Conservation (phyloP, 64 coral and sea anemone species). For the Montipora sp. region DNA sequence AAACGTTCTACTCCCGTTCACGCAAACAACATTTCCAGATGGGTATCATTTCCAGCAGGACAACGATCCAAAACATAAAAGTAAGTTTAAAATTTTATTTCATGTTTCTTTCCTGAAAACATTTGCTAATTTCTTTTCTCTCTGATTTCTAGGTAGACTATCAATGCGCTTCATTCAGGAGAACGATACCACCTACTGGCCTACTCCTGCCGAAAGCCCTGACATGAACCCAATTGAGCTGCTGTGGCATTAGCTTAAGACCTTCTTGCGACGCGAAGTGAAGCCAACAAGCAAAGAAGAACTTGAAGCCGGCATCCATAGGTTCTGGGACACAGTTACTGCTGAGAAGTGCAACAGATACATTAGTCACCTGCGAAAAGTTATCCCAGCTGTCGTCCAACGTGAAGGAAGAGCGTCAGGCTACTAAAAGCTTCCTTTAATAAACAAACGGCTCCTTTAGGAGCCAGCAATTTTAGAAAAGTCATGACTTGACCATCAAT, state of each 20-base stretch:
- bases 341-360: background rate
- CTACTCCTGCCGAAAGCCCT: background rate
- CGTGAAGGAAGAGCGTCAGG: constrained; percentile 3
- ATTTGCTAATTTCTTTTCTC: background rate
- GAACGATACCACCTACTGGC: background rate
- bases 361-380: constrained; percentile 16
- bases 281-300: background rate
- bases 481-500: no score
- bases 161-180: background rate
- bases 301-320: background rate
- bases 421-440: no score
- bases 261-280: background rate
- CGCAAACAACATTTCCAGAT: background rate
- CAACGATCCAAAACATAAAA: constrained; percentile 42
- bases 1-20: constrained; percentile 27
- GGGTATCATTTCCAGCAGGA: constrained; percentile 53
- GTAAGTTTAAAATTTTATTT: background rate
- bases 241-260: background rate
- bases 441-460: no score
- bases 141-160: background rate
- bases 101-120: background rate
- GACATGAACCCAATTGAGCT: background rate
- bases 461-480: no score
- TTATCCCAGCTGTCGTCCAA: constrained; percentile 2
- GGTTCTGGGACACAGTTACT: background rate